These are phyloP conservation scores for Tichodroma muraria DNA, from an alignment of 2,113 vertebrate genomes.

Conservation along the genomic window DNA sequence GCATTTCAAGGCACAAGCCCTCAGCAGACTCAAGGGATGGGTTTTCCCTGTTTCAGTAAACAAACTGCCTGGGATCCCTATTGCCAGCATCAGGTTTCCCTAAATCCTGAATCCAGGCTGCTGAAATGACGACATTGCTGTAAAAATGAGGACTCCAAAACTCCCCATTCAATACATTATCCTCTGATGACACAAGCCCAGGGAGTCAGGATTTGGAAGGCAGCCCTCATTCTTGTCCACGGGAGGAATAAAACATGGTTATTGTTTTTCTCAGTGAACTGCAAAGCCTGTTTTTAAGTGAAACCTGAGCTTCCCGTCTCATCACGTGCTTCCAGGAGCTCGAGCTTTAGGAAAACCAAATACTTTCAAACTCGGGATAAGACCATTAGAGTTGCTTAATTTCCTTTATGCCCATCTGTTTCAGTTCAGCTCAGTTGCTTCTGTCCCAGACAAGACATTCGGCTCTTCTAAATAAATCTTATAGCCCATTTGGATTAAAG, in stretches of 20 bases:
- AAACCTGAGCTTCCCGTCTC: conserved; percentile 22
- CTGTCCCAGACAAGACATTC: conserved; percentile 59
- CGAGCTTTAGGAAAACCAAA: conserved; percentile 11
- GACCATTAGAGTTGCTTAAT: conserved; percentile 59
- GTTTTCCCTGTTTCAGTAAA: neutral
- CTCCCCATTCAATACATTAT: neutral
- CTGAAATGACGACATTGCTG: neutral
- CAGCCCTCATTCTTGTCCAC: neutral
- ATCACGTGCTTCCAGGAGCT: conserved; percentile 37
- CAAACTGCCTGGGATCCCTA: neutral
- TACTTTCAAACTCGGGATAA: conserved; percentile 44
- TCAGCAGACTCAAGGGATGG: neutral
- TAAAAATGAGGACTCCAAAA: neutral
- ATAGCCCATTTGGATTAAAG: conserved; percentile 58
- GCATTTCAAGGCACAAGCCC: neutral
- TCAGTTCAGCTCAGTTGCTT: conserved; percentile 52
- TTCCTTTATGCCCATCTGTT: conserved; percentile 60
- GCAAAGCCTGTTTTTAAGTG: conserved; percentile 49
- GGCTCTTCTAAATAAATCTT: conserved; percentile 56
- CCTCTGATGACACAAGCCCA: neutral
- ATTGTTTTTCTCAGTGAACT: conserved; percentile 36
- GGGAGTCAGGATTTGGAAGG: neutral
- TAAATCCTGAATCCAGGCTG: neutral
- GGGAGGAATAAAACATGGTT: neutral
- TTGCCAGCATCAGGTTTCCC: neutral